Evolutionary conservation across 2,797 vertebrate species (phyloP).

Genomic region (Sebastes nivosus): DNA sequence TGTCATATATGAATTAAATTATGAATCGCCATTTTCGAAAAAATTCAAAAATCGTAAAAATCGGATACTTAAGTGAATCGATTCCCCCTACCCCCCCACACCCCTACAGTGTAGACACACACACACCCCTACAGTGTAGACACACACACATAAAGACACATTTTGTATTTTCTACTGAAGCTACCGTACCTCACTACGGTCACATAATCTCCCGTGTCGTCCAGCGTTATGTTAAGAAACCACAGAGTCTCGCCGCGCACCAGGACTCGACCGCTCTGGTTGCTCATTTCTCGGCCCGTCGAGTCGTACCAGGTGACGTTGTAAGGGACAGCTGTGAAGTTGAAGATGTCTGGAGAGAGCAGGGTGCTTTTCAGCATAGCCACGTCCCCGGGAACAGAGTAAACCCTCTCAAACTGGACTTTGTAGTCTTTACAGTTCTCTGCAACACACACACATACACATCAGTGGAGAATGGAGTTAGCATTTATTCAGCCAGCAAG

Average conservation of each 20-base stretch:
- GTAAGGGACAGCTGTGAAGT: conserved; percentile 42
- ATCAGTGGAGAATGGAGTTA: not conserved
- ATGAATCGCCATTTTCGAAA: too few species aligned
- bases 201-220: conserved; percentile 64
- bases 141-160: too few species aligned
- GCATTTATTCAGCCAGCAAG: not conserved
- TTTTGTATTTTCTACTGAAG: not conserved
- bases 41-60: fast-evolving
- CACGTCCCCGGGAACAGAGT: conserved; percentile 68
- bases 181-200: conserved; percentile 66
- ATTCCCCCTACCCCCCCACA: too few species aligned
- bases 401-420: conserved; percentile 48
- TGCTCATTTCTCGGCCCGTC: conserved; percentile 32
- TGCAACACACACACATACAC: conserved; percentile 21
- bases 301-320: conserved; percentile 73
- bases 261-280: conserved; percentile 38
- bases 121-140: too few species aligned
- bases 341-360: conserved; percentile 32
- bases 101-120: too few species aligned
- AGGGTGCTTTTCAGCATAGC: conserved; percentile 73
- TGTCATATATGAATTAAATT: too few species aligned
- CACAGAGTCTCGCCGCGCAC: conserved; percentile 60
- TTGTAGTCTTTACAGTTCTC: conserved; percentile 62
- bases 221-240: conserved; percentile 57
- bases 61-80: too few species aligned